Percentiles rank a stretch among this genome's conserved stretches.
Evolutionary conservation across 2,113 vertebrate species (phyloP).

Genomic region (Sialia sialis): DNA sequence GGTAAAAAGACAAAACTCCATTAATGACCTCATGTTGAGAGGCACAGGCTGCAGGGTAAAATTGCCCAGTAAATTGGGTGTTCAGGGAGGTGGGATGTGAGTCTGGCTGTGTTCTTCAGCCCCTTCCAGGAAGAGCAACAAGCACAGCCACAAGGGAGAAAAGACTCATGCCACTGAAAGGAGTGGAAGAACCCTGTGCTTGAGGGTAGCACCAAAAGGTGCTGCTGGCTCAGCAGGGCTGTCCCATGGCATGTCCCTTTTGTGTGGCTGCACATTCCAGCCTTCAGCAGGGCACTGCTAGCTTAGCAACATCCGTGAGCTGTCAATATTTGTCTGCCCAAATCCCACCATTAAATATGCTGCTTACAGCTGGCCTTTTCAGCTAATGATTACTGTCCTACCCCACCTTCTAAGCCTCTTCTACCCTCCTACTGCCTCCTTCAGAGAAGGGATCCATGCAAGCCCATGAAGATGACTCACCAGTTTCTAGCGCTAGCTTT

Average conservation of each 20-base stretch:
- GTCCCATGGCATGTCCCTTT: not conserved
- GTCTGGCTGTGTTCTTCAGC: not conserved
- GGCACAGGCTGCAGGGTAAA: not conserved
- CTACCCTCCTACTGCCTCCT: not conserved
- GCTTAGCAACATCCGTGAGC: not conserved
- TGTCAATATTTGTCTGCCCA: constrained; percentile 16
- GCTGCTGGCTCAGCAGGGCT: not conserved
- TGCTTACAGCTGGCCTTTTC: not conserved
- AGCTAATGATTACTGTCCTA: not conserved
- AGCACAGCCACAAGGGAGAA: not conserved
- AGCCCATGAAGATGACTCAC: not conserved
- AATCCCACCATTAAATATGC: not conserved
- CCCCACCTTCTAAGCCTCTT: not conserved
- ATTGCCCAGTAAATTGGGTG: not conserved
- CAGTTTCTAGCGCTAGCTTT: not conserved
- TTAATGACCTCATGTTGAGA: not conserved
- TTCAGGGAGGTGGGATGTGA: not conserved
- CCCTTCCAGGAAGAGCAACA: not conserved
- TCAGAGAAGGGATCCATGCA: not conserved
- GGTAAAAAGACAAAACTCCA: not conserved
- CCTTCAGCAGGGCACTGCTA: not conserved
- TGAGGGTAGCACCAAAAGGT: not conserved
- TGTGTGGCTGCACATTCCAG: not conserved
- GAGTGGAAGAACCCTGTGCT: not conserved
- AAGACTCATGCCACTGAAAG: not conserved